A percentile compares a stretch with the other conserved stretches of the same genome.
Evolutionary conservation across 2,797 vertebrate genomes (phyloP).

Genomic region (Pseudopleuronectes americanus): DNA sequence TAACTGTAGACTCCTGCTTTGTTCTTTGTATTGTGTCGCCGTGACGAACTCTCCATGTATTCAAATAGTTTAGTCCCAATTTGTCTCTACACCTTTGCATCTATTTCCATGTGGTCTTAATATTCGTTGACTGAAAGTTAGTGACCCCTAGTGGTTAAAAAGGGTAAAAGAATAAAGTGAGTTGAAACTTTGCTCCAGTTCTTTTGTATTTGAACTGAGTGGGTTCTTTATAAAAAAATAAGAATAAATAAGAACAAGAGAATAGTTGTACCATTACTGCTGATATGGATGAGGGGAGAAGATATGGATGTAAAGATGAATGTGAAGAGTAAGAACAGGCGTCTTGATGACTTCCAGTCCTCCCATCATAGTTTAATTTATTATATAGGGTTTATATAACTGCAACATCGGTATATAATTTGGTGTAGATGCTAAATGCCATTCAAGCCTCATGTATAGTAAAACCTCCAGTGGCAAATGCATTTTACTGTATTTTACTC

Average conservation of each 20-base stretch:
- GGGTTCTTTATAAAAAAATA: neutral
- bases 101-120: neutral
- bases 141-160: constrained; percentile 64
- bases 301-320: neutral
- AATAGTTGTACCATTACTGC: neutral
- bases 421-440: too few species aligned
- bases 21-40: neutral
- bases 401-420: neutral
- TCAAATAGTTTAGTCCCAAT: neutral
- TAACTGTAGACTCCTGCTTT: neutral
- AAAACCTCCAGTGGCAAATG: too few species aligned
- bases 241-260: neutral
- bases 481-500: too few species aligned
- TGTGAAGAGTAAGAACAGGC: neutral
- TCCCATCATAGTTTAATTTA: neutral
- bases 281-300: too few species aligned
- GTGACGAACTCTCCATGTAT: neutral
- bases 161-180: neutral
- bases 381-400: neutral
- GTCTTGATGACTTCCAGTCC: neutral
- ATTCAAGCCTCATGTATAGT: too few species aligned
- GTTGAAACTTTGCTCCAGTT: neutral
- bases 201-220: neutral
- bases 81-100: neutral
- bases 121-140: constrained; percentile 27